Conservation (phyloP, 2,113 vertebrate species). For the Coptodon rendalli region DNA sequence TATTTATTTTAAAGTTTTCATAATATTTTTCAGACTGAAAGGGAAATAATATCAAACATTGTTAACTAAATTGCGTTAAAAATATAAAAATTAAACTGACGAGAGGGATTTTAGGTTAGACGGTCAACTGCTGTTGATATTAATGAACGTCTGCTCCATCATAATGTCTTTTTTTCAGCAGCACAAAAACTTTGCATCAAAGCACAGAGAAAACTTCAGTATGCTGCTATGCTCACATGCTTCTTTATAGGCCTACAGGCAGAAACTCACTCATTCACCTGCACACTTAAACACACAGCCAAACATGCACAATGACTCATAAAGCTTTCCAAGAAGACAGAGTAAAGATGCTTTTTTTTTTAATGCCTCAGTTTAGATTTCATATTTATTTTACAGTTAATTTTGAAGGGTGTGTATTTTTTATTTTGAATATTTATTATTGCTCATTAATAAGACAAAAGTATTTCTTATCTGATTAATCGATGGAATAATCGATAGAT, state of each 20-base stretch:
- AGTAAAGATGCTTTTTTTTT: not conserved
- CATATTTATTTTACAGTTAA: not conserved
- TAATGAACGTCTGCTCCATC: not conserved
- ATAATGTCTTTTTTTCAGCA: not conserved
- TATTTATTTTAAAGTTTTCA: not conserved
- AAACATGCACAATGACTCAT: not conserved
- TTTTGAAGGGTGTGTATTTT: not conserved
- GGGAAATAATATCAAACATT: not conserved
- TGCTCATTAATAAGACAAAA: not conserved
- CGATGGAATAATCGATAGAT: not conserved
- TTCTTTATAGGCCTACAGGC: not conserved
- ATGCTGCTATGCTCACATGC: not conserved
- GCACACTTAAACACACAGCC: not conserved
- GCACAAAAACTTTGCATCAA: not conserved
- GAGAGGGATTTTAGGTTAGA: not conserved
- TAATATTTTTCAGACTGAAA: not conserved
- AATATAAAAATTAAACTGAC: not conserved
- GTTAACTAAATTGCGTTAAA: not conserved
- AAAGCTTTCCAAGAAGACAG: not conserved
- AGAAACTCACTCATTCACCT: not conserved
- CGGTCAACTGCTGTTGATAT: accelerated
- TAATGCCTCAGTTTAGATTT: not conserved
- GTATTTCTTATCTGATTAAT: not conserved
- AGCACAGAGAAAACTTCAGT: not conserved
- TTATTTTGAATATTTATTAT: not conserved